These are phyloP conservation scores for Papilio xuthus DNA, from an alignment of 1,140 invertebrate genomes.

Conservation along the genomic window DNA sequence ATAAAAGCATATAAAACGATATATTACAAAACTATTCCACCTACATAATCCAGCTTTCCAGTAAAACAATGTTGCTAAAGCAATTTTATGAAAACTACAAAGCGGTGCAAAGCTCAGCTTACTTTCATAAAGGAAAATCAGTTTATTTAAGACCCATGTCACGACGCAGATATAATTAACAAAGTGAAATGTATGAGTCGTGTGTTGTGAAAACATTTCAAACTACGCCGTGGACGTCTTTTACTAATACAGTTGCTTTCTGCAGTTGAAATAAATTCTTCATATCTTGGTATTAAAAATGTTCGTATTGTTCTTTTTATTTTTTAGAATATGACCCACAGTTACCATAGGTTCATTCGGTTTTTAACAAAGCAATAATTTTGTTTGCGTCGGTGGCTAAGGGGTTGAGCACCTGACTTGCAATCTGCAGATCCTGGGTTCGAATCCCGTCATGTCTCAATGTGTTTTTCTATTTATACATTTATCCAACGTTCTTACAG, in stretches of 20 bases:
- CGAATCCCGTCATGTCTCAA: no score
- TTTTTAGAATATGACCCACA: no score
- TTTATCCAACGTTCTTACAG: no score
- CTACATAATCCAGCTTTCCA: background rate
- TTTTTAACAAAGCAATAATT: no score
- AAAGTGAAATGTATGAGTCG: constrained; percentile 1
- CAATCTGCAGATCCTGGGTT: no score
- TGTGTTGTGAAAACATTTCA: constrained; percentile 1
- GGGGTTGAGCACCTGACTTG: no score
- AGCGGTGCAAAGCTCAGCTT: constrained; percentile 13
- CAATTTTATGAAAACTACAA: constrained; percentile 15
- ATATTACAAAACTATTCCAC: constrained; percentile 13
- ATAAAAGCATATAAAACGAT: background rate
- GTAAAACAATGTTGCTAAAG: constrained; percentile 13
- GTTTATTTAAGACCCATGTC: constrained; percentile 17
- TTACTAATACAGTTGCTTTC: background rate
- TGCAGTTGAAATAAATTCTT: background rate
- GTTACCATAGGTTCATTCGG: no score
- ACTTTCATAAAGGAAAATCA: constrained; percentile 22
- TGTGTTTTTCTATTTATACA: no score
- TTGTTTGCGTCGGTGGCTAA: no score
- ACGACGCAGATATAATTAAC: background rate
- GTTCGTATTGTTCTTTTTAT: background rate
- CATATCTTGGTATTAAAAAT: background rate
- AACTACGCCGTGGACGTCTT: background rate